A percentile compares a stretch with the other conserved stretches of the same genome.
These are phyloP conservation scores for Aphelocoma coerulescens DNA, from an alignment of 2,113 vertebrate genomes.

Conservation along the genomic window DNA sequence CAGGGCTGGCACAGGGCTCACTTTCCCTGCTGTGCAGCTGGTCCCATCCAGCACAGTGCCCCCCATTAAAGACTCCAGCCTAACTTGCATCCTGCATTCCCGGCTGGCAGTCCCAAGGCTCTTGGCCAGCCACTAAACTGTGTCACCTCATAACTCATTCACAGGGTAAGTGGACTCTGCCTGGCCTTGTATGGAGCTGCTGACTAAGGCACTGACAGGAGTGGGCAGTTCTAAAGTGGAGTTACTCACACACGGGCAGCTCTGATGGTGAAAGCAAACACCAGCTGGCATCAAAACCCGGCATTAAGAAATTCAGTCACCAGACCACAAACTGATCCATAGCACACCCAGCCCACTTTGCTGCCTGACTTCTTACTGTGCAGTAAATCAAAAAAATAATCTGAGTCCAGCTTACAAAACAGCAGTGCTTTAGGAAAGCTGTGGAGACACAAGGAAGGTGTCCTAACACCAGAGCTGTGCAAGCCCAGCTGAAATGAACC, in stretches of 20 bases:
- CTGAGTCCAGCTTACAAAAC: not conserved
- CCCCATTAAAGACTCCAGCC: not conserved
- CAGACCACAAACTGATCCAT: not conserved
- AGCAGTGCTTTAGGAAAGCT: not conserved
- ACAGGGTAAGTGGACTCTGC: not conserved
- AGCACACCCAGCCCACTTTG: not conserved
- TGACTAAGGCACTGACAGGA: not conserved
- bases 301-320: not conserved
- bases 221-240: not conserved
- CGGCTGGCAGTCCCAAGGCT: not conserved
- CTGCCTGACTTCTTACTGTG: not conserved
- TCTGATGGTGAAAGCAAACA: not conserved
- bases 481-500: not conserved
- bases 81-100: not conserved
- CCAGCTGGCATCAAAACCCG: not conserved
- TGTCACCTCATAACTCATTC: not conserved
- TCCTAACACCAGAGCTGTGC: not conserved
- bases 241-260: not conserved
- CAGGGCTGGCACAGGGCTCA: not conserved
- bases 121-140: not conserved
- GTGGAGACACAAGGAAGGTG: not conserved
- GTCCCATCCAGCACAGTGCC: not conserved
- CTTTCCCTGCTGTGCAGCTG: not conserved
- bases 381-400: not conserved
- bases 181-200: constrained; percentile 14